Evolutionary conservation across 1,140 invertebrate genomes (phyloP), one percentile per base, ranked within the genome.

Genomic region (Drosophila orena): DNA sequence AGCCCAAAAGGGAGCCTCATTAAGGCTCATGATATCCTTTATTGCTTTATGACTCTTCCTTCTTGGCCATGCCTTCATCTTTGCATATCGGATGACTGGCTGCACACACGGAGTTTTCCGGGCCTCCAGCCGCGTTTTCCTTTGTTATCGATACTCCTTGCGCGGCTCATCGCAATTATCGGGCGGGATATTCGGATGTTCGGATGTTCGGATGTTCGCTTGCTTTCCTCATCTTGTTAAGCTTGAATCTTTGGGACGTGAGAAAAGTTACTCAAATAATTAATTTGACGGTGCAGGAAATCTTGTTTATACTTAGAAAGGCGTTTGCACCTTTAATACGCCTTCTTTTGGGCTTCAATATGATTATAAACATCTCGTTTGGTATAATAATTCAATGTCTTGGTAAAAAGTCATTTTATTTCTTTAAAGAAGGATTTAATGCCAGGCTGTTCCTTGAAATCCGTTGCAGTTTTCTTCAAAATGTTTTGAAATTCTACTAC

Each of bases 11-110:
- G 74, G 49, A 24, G 71, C 65, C 81, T 86, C 81, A 86, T 86
- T 86, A 86, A 72, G 79, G 65, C 78, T 75, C 78, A 76, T 88
- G 78, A 78, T 86, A 88, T 86, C 75, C 79, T 88, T 86, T 86
- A 88, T 81, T 78, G 66, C 78, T 81, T 81, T 81, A 78, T 79
- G 83, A 79, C 79, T 81, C 74, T 61, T 81, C 62, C 60, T 52
- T 8, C 50, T 46, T 30, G 27, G 34, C 27, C 50, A 37, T 58
- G 38, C 22, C 75, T 47, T 15, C 59, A 52, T 74, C 78, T 55
- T 66, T 75, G 64, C 78, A 78, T 75, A 85, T 85, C 81, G 72
- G 76, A 81, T 85, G 66, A 64, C 81, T 57, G 52, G 65, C 44
- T 66, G 65, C 73, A 86, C 73, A 66, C 84, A 50, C 77, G 47